Conservation (phyloP, 2,797 vertebrate genomes). For the Melanotaenia parkinsoni region DNA sequence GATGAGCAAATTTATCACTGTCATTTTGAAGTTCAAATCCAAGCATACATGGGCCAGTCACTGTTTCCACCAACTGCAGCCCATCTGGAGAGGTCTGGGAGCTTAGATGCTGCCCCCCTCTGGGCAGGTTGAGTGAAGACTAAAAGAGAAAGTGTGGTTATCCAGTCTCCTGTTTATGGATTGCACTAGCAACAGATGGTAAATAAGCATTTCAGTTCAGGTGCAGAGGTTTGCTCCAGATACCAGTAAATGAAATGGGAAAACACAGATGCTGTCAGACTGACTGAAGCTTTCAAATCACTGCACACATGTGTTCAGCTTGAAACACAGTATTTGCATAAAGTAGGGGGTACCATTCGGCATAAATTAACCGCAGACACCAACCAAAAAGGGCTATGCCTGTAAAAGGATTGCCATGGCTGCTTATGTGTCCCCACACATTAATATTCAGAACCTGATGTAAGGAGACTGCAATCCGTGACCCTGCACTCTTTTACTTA, state of each 20-base stretch:
- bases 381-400: conserved; percentile 50
- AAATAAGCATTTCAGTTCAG: not conserved
- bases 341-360: conserved; percentile 33
- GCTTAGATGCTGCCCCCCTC: conserved; percentile 36
- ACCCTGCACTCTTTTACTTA: conserved; percentile 66
- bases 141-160: not conserved
- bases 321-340: conserved; percentile 55
- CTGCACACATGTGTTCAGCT: conserved; percentile 21
- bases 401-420: conserved; percentile 81
- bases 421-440: conserved; percentile 79
- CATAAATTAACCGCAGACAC: conserved; percentile 73
- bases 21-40: conserved; percentile 34
- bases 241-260: not conserved
- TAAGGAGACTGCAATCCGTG: conserved; percentile 77
- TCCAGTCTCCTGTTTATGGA: not conserved
- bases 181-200: not conserved
- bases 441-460: conserved; percentile 82
- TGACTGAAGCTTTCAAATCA: conserved; percentile 39
- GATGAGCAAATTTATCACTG: conserved; percentile 54
- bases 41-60: not conserved
- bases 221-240: not conserved
- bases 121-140: conserved; percentile 60
- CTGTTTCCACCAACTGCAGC: conserved; percentile 5
- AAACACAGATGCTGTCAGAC: conserved; percentile 14
- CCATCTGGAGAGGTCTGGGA: not conserved